Base-by-base conservation (phyloP, 1,140 invertebrate genomes). In the Elymnias hypermnestra region DNA sequence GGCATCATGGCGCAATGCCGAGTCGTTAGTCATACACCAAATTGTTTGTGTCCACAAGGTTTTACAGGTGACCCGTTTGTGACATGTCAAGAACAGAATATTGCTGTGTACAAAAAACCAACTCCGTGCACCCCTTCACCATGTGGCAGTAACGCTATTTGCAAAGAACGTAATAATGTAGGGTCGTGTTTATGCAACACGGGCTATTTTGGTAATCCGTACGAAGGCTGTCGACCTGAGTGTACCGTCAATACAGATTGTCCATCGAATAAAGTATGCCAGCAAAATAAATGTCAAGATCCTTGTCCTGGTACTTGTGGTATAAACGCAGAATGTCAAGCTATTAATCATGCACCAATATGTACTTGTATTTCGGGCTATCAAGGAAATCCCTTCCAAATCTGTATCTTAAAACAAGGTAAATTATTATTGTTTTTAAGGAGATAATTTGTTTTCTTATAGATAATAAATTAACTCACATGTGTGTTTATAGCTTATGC, bases 161-260 rank as follows among this genome's bases (percentile, higher is more conserved):
- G 91, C 57, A 87, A 86, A 56, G 88, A 90, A 64, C 85, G 85
- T 51, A 89, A 90, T 53, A 88, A 88, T 35, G 87, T 88, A 13
- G 90, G 90, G 9, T 87, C 90, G 23, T 94, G 92, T 67, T 71
- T 76, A 7, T 94, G 92, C 68, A 73, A 89, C 5, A 69, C 87
- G 28, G 90, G 90, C 43, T 92, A 91, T 63, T 89, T 91, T 57
- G 92, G 91, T 43, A 91, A 92, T 75, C 91, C 91, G 4, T 91
- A 91, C 54, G 87, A 90, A 72, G 88, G 88, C 19, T 92, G 91
- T 71, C 68, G 90, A 54, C 91, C 91, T 3, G 90, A 91, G 78
- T 91, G 90, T 64, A 83, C 88, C 3, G 74, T 90, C 15, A 91
- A 91, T 61, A 89, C 89, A 1, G 91, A 92, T 55, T 92, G 91